phyloP scores from a whole-genome alignment of 2,888 invertebrate species.

The Plagiodera versicolora region DNA sequence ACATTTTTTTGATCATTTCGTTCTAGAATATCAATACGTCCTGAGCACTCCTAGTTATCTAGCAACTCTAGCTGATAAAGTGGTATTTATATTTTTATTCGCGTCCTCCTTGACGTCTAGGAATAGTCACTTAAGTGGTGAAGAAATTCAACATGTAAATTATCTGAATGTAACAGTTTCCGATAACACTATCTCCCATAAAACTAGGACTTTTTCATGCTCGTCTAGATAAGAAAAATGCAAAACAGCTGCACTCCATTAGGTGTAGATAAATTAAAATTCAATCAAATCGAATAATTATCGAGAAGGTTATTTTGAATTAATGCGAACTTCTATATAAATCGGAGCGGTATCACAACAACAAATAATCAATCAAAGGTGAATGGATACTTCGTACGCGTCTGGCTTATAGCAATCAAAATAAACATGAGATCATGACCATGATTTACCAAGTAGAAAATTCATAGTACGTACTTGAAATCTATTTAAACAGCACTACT shows the following conservation, averaged over 20 bases:
- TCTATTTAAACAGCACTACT: too few relatives aligned
- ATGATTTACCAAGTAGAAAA: too few relatives aligned
- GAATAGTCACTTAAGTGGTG: constrained; percentile 39
- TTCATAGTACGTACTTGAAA: too few relatives aligned
- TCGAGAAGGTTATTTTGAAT: constrained; percentile 22
- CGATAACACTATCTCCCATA: constrained; percentile 33
- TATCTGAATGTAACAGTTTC: constrained; percentile 34
- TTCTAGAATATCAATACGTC: too few relatives aligned
- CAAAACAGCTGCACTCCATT: constrained; percentile 39
- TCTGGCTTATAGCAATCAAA: background rate
- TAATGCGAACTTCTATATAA: constrained; percentile 2
- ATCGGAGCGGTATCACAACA: background rate
- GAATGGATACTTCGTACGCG: background rate
- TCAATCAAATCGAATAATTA: constrained; percentile 32
- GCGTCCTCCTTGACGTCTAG: constrained; percentile 18
- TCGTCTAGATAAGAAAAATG: constrained; percentile 33
- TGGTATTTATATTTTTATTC: background rate
- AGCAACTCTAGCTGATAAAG: constrained; percentile 39
- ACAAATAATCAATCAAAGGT: background rate
- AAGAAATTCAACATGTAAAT: constrained; percentile 38
- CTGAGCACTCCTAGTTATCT: constrained; percentile 51
- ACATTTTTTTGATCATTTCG: too few relatives aligned
- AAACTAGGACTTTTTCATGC: constrained; percentile 33
- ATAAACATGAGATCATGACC: background rate
- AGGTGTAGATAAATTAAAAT: constrained; percentile 29